A percentile compares a stretch with the other conserved stretches of the same genome.
Conservation (phyloP, 2,113 vertebrate species). For the Burhinus bistriatus region DNA sequence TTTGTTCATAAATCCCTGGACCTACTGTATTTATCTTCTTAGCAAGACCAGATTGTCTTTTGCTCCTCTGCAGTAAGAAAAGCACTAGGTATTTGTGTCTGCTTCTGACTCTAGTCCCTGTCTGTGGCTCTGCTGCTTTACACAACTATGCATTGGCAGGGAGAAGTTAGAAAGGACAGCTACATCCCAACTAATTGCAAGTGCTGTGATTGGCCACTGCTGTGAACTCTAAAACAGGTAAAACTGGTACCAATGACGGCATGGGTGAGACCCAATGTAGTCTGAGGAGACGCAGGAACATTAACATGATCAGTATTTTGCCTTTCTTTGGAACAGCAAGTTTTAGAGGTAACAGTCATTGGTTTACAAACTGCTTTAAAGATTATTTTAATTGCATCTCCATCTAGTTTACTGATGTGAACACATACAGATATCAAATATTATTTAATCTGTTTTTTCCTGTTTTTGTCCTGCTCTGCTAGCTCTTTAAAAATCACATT, state of each 20-base stretch:
- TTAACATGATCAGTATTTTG: background rate
- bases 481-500: background rate
- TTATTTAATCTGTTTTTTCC: background rate
- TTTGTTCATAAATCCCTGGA: background rate
- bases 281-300: background rate
- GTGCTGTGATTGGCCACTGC: background rate
- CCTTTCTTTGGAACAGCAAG: background rate
- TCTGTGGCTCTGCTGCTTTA: background rate
- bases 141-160: fast-evolving
- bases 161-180: background rate
- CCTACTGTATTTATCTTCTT: background rate
- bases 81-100: background rate
- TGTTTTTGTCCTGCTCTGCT: background rate
- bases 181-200: background rate
- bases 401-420: background rate
- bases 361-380: background rate
- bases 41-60: background rate
- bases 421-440: background rate
- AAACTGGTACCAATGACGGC: background rate
- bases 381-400: background rate
- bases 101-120: background rate
- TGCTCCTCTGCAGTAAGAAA: background rate
- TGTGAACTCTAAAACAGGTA: background rate
- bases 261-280: fast-evolving
- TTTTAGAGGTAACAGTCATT: background rate